Evolutionary conservation across 2,888 invertebrate species (phyloP), one percentile per base, ranked within the genome.

Genomic region (Heteromurus nitidus): DNA sequence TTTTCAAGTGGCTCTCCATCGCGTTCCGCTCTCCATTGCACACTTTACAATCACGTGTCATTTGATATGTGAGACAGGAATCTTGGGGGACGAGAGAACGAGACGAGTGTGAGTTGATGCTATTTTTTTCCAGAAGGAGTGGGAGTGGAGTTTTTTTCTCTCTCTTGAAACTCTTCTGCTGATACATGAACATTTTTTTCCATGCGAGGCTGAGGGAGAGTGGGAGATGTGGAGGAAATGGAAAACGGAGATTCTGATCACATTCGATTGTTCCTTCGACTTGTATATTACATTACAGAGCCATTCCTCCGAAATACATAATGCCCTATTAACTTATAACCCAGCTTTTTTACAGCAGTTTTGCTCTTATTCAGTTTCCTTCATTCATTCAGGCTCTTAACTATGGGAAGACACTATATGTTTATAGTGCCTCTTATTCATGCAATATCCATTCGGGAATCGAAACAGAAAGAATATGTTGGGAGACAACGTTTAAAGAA

Each of bases 161-260:
- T n/a, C n/a, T n/a, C n/a, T n/a, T n/a, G n/a, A n/a, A n/a, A n/a
- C n/a, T n/a, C n/a, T n/a, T n/a, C n/a, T n/a, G n/a, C n/a, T n/a
- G n/a, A n/a, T n/a, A n/a, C n/a, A n/a, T n/a, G n/a, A n/a, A n/a
- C 42, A 13, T 42, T 16, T 50, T 5, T 22, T 58, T 20, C 24
- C 58, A 65, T 65, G 42, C 20, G 50, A 44, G 68, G 68, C 50
- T 50, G 50, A 26, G 20, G 26, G 5, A 50, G 18, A 50, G 53
- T 42, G 7, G 42, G 7, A 7, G 13, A 50, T 7, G 5, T 50
- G 20, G 18, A 58, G 26, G 20, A 58, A 24, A 58, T 58, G 68
- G 50, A 50, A 36, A 50, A 50, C 68, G 26, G 68, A 68, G 68
- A 68, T 68, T 68, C 50, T 22, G 68, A 68, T 68, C 68, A 68